Conservation (phyloP, 2,888 invertebrate species). For the Tipula unca region DNA sequence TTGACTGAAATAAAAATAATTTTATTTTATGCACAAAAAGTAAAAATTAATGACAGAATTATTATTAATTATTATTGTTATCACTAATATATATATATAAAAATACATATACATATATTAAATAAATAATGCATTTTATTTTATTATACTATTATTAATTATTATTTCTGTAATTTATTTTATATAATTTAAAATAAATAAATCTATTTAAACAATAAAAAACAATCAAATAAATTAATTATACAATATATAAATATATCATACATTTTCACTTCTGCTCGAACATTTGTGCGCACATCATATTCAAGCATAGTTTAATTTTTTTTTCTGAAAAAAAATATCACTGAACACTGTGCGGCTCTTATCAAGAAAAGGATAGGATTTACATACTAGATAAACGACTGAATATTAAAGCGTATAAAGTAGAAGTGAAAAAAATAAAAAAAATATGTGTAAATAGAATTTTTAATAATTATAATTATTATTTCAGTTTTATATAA, state of each 20-base stretch:
- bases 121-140: conserved; percentile 14
- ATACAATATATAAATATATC: not conserved
- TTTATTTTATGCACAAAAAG: not conserved
- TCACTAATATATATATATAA: not conserved
- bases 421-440: conserved; percentile 1
- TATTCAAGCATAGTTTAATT: not conserved
- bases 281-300: not conserved
- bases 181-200: conserved; percentile 8
- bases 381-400: not conserved
- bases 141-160: not conserved
- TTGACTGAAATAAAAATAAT: conserved; percentile 4
- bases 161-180: not conserved
- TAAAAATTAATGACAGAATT: not conserved
- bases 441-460: not conserved
- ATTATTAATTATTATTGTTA: conserved; percentile 4
- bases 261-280: not conserved
- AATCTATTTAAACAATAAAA: not conserved
- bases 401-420: not conserved
- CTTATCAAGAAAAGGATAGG: not conserved
- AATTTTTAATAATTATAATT: not conserved
- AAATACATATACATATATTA: not conserved
- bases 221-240: not conserved
- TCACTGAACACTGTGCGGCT: not conserved
- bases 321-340: not conserved
- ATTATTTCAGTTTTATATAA: conserved; percentile 8